phyloP scores from a whole-genome alignment of 2,113 vertebrate genomes.

The Sialia sialis region DNA sequence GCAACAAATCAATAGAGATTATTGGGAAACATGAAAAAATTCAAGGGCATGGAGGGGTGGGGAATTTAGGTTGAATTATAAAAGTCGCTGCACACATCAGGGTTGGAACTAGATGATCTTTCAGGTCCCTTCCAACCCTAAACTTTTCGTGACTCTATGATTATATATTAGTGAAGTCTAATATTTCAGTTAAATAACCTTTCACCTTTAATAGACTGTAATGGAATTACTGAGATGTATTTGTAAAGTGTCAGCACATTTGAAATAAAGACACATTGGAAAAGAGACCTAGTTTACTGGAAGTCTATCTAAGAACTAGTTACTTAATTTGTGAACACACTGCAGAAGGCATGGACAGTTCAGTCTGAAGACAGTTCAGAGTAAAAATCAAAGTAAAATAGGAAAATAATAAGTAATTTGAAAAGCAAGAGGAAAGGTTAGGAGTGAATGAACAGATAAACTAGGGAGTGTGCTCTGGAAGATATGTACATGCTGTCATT shows the following conservation, averaged over 20 bases:
- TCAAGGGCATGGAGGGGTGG: accelerated
- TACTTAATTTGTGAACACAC: background rate
- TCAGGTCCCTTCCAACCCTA: background rate
- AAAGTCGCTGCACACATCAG: background rate
- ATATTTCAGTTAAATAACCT: background rate
- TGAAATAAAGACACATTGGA: background rate
- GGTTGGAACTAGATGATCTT: background rate
- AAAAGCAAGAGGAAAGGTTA: background rate
- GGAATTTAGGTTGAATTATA: background rate
- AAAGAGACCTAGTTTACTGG: background rate
- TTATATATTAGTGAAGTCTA: background rate
- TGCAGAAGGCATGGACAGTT: background rate
- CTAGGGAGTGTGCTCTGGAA: background rate
- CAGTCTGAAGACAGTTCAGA: background rate
- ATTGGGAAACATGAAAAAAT: background rate
- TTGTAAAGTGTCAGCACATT: background rate
- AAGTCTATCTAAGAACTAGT: background rate
- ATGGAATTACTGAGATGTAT: background rate
- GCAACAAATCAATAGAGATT: background rate
- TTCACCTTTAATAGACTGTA: background rate
- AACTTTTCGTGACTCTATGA: background rate
- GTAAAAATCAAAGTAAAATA: background rate
- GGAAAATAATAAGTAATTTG: background rate
- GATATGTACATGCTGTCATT: background rate
- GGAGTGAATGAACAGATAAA: background rate